These are phyloP conservation scores for Dolichallabes microphthalmus DNA, from an alignment of 2,113 vertebrate species.

Conservation along the genomic window DNA sequence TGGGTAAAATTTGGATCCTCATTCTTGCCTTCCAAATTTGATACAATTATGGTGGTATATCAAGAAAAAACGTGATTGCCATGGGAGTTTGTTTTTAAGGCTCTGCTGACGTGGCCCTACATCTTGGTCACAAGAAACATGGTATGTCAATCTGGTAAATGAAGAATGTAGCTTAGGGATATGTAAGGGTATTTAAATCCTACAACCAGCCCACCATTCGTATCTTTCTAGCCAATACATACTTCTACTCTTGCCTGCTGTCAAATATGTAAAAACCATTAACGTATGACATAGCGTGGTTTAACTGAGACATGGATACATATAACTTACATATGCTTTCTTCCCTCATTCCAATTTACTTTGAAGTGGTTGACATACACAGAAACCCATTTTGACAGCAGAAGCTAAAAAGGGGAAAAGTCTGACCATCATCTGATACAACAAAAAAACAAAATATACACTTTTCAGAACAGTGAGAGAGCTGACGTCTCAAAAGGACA, in stretches of 20 bases:
- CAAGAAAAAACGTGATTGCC: background rate
- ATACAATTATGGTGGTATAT: background rate
- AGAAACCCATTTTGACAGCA: conserved; percentile 38
- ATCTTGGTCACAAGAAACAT: background rate
- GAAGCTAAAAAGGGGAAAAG: conserved; percentile 42
- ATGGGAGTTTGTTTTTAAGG: conserved; percentile 26
- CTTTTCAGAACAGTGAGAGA: conserved; percentile 38
- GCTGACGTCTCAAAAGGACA: conserved; percentile 32
- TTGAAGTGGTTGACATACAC: conserved; percentile 35
- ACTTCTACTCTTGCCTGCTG: conserved; percentile 22
- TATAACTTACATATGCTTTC: background rate
- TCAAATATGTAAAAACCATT: conserved; percentile 19
- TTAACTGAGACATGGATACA: conserved; percentile 31
- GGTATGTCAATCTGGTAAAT: background rate
- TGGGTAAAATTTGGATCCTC: background rate
- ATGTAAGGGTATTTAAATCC: background rate
- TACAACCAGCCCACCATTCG: conserved; percentile 6
- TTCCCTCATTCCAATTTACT: conserved; percentile 26
- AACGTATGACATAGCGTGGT: conserved; percentile 8
- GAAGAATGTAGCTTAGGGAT: background rate
- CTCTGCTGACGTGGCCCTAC: conserved; percentile 22
- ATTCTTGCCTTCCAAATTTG: background rate
- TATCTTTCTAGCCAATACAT: conserved; percentile 5
- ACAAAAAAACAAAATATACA: conserved; percentile 25
- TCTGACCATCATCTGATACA: conserved; percentile 39